Evolutionary conservation across 2,797 vertebrate genomes (phyloP).

Genomic region (Channallabes apus): DNA sequence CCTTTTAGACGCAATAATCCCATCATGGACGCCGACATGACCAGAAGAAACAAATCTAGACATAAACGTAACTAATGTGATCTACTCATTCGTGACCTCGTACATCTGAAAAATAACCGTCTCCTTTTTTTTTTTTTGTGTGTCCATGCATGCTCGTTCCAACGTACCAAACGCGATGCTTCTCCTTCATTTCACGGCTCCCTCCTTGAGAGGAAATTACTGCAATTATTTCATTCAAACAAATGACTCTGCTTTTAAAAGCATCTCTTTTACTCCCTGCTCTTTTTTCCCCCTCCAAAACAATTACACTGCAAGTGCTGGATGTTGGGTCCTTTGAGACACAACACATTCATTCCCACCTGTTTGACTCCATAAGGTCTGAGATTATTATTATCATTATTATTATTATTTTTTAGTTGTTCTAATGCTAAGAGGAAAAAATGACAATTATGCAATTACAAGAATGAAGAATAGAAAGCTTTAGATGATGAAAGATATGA

Average conservation of each 20-base stretch:
- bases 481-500: background rate
- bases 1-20: too few species aligned
- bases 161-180: background rate
- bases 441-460: background rate
- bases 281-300: background rate
- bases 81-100: too few species aligned
- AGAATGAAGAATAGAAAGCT: too few species aligned
- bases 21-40: too few species aligned
- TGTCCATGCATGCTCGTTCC: background rate
- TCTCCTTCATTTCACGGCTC: constrained; percentile 36
- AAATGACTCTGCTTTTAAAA: constrained; percentile 8
- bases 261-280: background rate
- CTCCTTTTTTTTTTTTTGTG: background rate
- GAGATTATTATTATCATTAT: background rate
- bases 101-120: background rate
- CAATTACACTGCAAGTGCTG: background rate
- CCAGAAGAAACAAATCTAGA: too few species aligned
- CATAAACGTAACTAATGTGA: too few species aligned
- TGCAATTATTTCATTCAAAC: constrained; percentile 10
- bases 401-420: background rate
- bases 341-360: background rate
- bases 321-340: background rate
- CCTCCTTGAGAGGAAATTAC: constrained; percentile 33
- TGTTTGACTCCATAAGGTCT: background rate
- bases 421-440: background rate